Conservation (phyloP, 1,140 invertebrate genomes). For the Drosophila kohkoa region DNA sequence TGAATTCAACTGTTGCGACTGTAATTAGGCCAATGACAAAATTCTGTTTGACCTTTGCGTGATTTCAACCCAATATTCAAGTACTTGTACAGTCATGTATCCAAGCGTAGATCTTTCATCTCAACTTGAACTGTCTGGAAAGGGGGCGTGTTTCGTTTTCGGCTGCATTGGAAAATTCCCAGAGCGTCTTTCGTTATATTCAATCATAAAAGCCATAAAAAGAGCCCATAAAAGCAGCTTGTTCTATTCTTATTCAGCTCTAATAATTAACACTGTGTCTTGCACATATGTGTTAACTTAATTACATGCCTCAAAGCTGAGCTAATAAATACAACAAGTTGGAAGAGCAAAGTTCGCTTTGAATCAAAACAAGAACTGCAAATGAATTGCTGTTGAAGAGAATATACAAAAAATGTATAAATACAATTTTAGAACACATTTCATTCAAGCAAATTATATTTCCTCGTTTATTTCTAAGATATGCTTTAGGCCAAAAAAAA, state of each 20-base stretch:
- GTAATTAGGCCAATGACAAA: conserved; percentile 52
- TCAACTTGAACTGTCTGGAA: neutral
- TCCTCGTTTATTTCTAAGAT: neutral
- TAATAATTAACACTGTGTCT: conserved; percentile 56
- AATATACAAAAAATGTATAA: neutral
- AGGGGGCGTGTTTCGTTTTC: conserved; percentile 20
- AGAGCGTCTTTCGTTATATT: conserved; percentile 18
- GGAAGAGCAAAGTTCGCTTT: too few species aligned
- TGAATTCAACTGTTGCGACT: conserved; percentile 2
- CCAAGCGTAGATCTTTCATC: neutral
- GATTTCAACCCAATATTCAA: conserved; percentile 23
- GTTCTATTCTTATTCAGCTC: conserved; percentile 54
- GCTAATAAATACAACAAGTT: neutral
- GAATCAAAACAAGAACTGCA: too few species aligned
- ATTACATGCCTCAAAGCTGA: conserved; percentile 37
- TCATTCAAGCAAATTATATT: neutral
- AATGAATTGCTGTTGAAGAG: too few species aligned
- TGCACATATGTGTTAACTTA: conserved; percentile 68
- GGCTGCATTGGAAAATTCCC: conserved; percentile 28
- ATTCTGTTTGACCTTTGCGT: conserved; percentile 32
- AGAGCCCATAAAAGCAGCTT: conserved; percentile 20
- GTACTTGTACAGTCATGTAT: conserved; percentile 7
- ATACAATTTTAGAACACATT: neutral
- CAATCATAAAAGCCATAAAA: conserved; percentile 6
- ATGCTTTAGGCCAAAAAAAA: neutral